Evolutionary conservation across 2,888 invertebrate genomes (phyloP).

Genomic region (Hipparchia semele): DNA sequence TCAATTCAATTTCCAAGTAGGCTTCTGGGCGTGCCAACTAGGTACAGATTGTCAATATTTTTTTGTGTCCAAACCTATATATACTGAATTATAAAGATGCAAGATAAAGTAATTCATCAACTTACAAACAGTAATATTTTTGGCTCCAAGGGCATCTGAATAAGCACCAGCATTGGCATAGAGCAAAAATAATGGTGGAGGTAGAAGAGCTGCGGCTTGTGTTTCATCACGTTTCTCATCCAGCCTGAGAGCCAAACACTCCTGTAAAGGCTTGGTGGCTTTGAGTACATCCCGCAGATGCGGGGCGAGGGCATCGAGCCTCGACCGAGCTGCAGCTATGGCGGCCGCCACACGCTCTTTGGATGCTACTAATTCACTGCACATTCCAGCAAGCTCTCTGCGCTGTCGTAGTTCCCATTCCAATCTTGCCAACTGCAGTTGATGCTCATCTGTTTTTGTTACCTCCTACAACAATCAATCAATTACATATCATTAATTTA

Average conservation of each 20-base stretch:
- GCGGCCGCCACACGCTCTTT: conserved; percentile 90
- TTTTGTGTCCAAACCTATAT: too few relatives aligned
- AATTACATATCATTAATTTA: neutral
- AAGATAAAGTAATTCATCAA: conserved; percentile 19
- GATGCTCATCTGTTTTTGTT: conserved; percentile 89
- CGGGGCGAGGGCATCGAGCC: conserved; percentile 92
- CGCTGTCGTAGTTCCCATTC: conserved; percentile 96
- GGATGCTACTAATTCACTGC: conserved; percentile 88
- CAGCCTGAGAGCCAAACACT: conserved; percentile 91
- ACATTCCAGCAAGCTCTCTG: conserved; percentile 90
- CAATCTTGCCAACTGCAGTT: conserved; percentile 91
- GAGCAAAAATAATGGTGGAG: conserved; percentile 92
- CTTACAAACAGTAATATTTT: conserved; percentile 72
- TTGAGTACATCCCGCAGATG: conserved; percentile 84
- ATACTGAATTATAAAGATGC: too few relatives aligned
- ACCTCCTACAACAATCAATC: conserved; percentile 75
- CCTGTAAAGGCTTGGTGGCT: conserved; percentile 94
- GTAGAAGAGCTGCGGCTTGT: conserved; percentile 88
- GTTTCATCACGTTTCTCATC: conserved; percentile 91
- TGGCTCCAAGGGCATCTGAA: conserved; percentile 88
- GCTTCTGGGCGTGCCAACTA: too few relatives aligned
- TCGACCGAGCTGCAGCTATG: conserved; percentile 88
- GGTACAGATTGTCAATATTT: too few relatives aligned
- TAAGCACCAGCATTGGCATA: conserved; percentile 94
- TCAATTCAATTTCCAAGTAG: too few relatives aligned